phyloP scores from a whole-genome alignment of 1,140 invertebrate genomes.

The Brachionus paranguensis region DNA sequence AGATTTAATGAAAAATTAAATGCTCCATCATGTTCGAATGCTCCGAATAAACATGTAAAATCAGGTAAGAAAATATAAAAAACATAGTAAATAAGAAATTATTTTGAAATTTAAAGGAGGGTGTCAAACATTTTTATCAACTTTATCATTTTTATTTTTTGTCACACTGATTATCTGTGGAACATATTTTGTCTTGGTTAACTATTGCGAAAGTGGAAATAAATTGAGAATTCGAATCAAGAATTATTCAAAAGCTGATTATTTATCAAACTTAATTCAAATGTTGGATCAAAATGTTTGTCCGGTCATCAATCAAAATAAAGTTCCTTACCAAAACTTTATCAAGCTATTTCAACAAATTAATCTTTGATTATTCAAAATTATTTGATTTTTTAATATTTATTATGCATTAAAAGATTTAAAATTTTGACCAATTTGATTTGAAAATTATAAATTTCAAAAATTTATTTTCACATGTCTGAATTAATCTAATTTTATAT shows the following conservation, averaged over 20 bases:
- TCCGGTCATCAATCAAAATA: not conserved
- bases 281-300: not conserved
- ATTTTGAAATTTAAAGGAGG: not conserved
- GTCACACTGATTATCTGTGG: not conserved
- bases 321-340: not conserved
- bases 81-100: not conserved
- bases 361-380: not conserved
- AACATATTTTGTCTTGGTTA: not conserved
- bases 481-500: not conserved
- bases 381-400: not conserved
- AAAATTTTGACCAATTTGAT: no score
- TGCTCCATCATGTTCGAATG: not conserved
- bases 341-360: conserved; percentile 8
- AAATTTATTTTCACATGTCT: no score
- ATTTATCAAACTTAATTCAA: not conserved
- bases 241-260: not conserved
- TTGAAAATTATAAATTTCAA: no score
- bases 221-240: not conserved
- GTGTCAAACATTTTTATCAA: not conserved
- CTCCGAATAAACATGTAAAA: not conserved
- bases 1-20: not conserved
- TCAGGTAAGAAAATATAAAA: not conserved
- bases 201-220: not conserved
- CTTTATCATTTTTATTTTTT: not conserved
- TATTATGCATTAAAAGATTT: not conserved